Percentiles rank a stretch among this genome's conserved stretches.
These are phyloP conservation scores for Panthera uncia DNA, from an alignment of 2,113 vertebrate species.

Conservation along the genomic window DNA sequence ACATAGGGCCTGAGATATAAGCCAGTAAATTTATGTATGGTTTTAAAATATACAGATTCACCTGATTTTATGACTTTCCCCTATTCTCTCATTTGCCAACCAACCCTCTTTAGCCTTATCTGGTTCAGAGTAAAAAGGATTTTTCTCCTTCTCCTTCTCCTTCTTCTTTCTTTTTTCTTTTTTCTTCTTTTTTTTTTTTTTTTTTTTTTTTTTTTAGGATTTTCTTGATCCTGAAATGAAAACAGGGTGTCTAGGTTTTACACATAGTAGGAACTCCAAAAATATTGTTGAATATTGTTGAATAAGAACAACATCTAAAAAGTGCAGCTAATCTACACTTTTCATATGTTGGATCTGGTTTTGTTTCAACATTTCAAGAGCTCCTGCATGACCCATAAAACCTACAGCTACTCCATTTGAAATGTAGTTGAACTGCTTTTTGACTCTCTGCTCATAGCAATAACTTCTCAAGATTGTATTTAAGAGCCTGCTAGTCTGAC, in stretches of 20 bases:
- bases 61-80: neutral
- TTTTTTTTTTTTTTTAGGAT: neutral
- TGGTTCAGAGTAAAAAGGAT: neutral
- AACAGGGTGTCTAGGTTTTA: neutral
- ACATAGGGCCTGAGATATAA: neutral
- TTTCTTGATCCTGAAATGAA: neutral
- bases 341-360: neutral
- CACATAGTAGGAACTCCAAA: neutral
- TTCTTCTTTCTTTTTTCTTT: too few relatives aligned
- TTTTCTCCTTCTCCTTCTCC: neutral
- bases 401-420: neutral
- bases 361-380: neutral
- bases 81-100: neutral
- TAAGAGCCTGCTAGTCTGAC: neutral
- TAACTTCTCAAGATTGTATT: neutral
- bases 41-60: neutral
- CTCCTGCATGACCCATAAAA: neutral
- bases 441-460: neutral
- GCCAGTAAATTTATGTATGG: neutral
- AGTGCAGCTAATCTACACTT: neutral
- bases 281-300: neutral
- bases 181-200: too few relatives aligned
- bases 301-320: neutral
- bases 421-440: neutral
- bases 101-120: neutral